phyloP scores from a whole-genome alignment of 2,113 vertebrate genomes.

The Vulpes ferrilata region DNA sequence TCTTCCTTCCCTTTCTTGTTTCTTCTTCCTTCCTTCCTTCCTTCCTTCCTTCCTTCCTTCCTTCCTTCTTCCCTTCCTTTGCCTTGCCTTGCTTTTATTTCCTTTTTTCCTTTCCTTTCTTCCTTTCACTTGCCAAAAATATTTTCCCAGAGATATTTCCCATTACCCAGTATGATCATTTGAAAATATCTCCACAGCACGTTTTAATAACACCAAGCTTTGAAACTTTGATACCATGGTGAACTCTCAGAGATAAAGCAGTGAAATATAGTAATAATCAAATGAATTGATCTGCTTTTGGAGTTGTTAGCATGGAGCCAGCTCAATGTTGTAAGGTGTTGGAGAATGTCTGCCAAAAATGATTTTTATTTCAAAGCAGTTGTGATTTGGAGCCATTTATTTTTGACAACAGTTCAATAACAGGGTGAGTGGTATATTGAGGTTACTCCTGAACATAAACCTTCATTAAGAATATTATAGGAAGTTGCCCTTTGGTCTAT shows the following conservation, averaged over 20 bases:
- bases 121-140: neutral
- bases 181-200: constrained; percentile 1
- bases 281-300: neutral
- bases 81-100: too few species aligned
- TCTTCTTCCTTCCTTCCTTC: neutral
- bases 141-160: neutral
- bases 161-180: neutral
- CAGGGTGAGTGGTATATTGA: neutral
- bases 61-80: neutral
- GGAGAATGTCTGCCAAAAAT: neutral
- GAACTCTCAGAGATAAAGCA: neutral
- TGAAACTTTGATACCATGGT: neutral
- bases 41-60: neutral
- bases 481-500: neutral
- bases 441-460: neutral
- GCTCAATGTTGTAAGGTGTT: neutral
- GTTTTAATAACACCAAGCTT: constrained; percentile 6
- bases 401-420: neutral
- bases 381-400: constrained; percentile 14
- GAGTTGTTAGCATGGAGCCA: neutral
- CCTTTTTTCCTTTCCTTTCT: too few species aligned
- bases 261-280: constrained; percentile 27
- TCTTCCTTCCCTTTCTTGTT: too few species aligned
- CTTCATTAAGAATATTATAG: neutral
- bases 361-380: constrained; percentile 8